Evolutionary conservation across 2,888 invertebrate genomes (phyloP).

Genomic region (Noctua pronuba): DNA sequence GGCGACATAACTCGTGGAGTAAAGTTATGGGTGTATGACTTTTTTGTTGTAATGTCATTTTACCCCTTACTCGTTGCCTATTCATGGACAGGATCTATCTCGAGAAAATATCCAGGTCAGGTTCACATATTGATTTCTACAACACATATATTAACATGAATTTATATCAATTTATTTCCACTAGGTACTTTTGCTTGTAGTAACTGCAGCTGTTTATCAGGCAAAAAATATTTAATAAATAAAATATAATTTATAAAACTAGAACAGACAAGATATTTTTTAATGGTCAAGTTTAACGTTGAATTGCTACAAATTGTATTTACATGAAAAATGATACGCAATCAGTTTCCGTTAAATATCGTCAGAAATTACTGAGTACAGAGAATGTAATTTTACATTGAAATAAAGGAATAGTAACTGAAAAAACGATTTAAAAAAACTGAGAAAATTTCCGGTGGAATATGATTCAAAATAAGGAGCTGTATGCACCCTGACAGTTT

Average conservation of each 20-base stretch:
- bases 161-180: background rate
- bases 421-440: too few relatives aligned
- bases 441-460: too few relatives aligned
- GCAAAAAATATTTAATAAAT: background rate
- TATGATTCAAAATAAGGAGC: too few relatives aligned
- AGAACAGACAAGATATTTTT: background rate
- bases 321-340: constrained; percentile 21
- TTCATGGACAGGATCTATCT: constrained; percentile 70
- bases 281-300: constrained; percentile 33
- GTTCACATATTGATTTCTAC: background rate
- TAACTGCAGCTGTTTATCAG: constrained; percentile 16
- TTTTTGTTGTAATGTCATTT: constrained; percentile 77
- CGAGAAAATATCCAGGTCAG: constrained; percentile 76
- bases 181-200: background rate
- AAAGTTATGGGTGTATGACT: constrained; percentile 83
- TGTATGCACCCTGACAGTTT: too few relatives aligned
- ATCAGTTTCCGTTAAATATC: constrained; percentile 42
- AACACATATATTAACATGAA: background rate
- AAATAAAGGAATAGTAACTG: too few relatives aligned
- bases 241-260: background rate
- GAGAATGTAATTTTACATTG: too few relatives aligned
- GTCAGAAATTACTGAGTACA: background rate
- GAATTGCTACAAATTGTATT: constrained; percentile 3
- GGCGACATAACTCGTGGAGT: constrained; percentile 82
- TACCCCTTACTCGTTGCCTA: constrained; percentile 80